Evolutionary conservation across 2,113 vertebrate species (phyloP).

Genomic region (Petromus typicus): DNA sequence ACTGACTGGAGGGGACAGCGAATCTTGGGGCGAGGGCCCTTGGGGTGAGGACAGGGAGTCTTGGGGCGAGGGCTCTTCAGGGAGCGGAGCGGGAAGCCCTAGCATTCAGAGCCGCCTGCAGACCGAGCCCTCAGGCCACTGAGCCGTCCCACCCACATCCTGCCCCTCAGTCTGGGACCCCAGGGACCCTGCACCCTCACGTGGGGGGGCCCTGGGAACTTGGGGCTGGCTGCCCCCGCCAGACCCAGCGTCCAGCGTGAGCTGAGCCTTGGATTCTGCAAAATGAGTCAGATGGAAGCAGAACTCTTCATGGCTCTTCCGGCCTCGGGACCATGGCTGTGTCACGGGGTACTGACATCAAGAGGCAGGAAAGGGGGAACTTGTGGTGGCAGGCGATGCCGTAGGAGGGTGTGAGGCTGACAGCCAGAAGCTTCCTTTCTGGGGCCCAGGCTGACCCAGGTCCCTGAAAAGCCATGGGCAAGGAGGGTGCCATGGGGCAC

Average conservation of each 20-base stretch:
- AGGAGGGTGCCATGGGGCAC: not conserved
- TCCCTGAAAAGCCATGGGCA: not conserved
- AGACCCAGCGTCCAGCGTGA: not conserved
- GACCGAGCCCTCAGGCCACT: not conserved
- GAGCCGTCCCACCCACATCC: not conserved
- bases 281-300: conserved; percentile 47
- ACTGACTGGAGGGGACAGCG: not conserved
- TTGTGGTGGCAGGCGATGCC: not conserved
- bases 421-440: not conserved
- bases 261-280: conserved; percentile 46
- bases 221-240: not conserved
- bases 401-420: not conserved
- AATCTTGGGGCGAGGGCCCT: not conserved
- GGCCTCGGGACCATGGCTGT: not conserved
- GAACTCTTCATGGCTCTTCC: not conserved
- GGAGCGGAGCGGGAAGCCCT: conserved; percentile 11
- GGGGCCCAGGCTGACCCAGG: not conserved
- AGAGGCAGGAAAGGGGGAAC: not conserved
- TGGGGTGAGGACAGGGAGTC: not conserved
- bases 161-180: not conserved
- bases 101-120: not conserved
- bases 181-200: not conserved
- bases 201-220: not conserved
- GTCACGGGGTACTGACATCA: not conserved
- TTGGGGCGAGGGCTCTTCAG: not conserved